A percentile compares a stretch with the other conserved stretches of the same genome.
Conservation (phyloP, 2,113 vertebrate species). For the Takifugu flavidus region DNA sequence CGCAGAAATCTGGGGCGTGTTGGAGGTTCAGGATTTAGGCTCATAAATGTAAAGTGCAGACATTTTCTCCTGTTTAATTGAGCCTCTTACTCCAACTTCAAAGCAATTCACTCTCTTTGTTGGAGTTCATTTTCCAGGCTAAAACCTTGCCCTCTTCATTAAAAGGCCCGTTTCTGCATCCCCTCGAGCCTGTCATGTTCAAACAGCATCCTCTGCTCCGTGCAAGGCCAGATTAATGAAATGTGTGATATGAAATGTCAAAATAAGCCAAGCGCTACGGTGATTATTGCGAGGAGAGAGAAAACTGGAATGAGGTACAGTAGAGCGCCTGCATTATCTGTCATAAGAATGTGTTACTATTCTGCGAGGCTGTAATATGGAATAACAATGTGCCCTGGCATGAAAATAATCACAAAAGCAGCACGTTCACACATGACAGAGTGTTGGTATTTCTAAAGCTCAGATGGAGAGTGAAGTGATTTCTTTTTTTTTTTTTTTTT, state of each 20-base stretch:
- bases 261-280: constrained; percentile 39
- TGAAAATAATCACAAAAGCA: neutral
- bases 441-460: too few species aligned
- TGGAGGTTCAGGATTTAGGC: constrained; percentile 39
- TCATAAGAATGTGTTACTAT: too few species aligned
- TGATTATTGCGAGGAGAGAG: constrained; percentile 26
- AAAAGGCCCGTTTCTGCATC: constrained; percentile 51
- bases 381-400: neutral
- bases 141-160: constrained; percentile 62
- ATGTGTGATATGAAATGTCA: constrained; percentile 57
- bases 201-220: constrained; percentile 50
- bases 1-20: neutral
- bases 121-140: constrained; percentile 53
- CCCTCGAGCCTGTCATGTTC: constrained; percentile 63
- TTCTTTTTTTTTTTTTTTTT: too few species aligned
- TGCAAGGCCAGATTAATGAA: constrained; percentile 48
- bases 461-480: too few species aligned
- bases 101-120: constrained; percentile 51
- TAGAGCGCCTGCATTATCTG: neutral
- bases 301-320: constrained; percentile 24
- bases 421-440: too few species aligned
- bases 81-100: constrained; percentile 65
- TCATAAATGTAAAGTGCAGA: constrained; percentile 31
- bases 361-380: neutral
- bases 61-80: constrained; percentile 53